Evolutionary conservation across 2,888 invertebrate genomes (phyloP).

Genomic region (Drepanosiphum platanoidis): DNA sequence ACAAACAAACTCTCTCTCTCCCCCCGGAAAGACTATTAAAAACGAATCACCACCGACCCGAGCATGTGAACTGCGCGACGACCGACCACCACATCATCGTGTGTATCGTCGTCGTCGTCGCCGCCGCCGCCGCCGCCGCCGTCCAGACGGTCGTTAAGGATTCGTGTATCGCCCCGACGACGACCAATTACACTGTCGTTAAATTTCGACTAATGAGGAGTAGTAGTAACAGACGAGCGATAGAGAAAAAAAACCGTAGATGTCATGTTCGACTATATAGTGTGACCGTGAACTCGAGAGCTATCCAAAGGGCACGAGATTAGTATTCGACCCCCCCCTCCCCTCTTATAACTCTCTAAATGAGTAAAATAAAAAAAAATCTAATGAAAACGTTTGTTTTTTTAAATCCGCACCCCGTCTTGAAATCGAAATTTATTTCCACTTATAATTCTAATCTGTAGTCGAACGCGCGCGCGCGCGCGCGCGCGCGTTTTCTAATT

Average conservation of each 20-base stretch:
- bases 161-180: conserved; percentile 29
- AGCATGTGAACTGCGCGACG: conserved; percentile 2
- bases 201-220: conserved; percentile 31
- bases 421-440: conserved; percentile 35
- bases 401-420: not conserved
- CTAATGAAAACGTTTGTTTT: too few species aligned
- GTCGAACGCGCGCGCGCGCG: conserved; percentile 21
- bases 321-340: not conserved
- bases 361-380: not conserved
- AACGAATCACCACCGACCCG: conserved; percentile 30
- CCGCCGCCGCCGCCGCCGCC: too few species aligned
- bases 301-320: conserved; percentile 42
- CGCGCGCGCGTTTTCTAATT: conserved; percentile 11
- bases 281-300: conserved; percentile 54
- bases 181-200: conserved; percentile 50
- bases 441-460: conserved; percentile 15
- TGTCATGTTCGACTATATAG: not conserved
- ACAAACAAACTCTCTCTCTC: conserved; percentile 32
- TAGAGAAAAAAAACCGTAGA: conserved; percentile 38
- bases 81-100: too few species aligned
- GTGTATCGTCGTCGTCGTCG: too few species aligned
- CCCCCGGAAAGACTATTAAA: conserved; percentile 44
- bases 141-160: conserved; percentile 50
- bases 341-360: too few species aligned
- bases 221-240: conserved; percentile 25